Evolutionary conservation across 1,140 invertebrate species (phyloP), one percentile per base, ranked within the genome.

Genomic region (Zaprionus africanus): DNA sequence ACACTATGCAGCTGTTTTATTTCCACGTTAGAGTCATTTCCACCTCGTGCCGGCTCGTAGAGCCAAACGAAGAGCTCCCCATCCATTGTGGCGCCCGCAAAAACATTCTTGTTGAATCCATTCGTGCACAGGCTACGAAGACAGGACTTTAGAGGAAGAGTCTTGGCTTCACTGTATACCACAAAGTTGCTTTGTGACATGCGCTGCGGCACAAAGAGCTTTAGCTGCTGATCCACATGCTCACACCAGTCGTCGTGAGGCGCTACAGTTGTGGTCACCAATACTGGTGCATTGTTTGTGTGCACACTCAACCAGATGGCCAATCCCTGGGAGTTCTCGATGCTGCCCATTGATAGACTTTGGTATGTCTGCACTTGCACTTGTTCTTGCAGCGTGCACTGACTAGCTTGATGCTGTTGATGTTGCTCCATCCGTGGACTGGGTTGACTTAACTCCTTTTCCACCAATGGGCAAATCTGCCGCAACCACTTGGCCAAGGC

Each of bases 191-290:
- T 66, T 26, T 78, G 78, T 17, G 70, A 57, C 68, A 92, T 79
- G 2, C 92, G 78, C 56, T 90, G 79, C 2, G 92, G 92, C 43
- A 90, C 67, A 54, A 76, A 92, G 0, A 92, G 64, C 26, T 85
- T 79, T 6, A 92, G 38, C 19, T 76, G 71, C 65, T 92, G 90
- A 26, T 91, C 78, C 24, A 92, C 72, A 72, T 92, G 92, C 62
- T 92, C 90, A 17, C 92, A 92, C 92, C 92, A 92, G 60, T 90
- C 90, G 19, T 92, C 90, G 28, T 92, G 92, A 1, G 85, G 76
- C 0, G 92, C 85, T 26, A 84, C 78, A 1, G 87, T 85, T 26
- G 85, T 91, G 43, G 76, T 65, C 12, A 90, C 92, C 17, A 92
- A 46, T 0, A 88, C 77, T 1, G 92, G 92, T 4, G 86, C 88